Base-by-base conservation (phyloP, 2,113 vertebrate genomes). In the Entelurus aequoreus region DNA sequence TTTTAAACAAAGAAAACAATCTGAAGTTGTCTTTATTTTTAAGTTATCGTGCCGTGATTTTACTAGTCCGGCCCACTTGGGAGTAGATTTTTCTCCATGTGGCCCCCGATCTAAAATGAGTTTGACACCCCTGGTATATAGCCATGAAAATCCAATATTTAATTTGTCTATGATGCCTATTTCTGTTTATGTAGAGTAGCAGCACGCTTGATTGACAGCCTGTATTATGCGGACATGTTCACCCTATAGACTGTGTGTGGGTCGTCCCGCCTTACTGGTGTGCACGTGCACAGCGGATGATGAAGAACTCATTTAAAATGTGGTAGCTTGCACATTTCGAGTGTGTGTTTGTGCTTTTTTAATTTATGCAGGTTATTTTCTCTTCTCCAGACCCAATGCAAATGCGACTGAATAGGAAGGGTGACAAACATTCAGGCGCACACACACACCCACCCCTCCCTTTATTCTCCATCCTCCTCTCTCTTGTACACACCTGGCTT, bases 291-390 rank as follows among this genome's bases (percentile, higher is more conserved):
- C 5, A 47, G 63, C 73, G 77, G 76, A 85, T 88, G 85, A 87
- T 85, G 70, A 78, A 70, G 76, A 85, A 78, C 81, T 86, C 83
- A 85, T 83, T 85, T 83, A 86, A 85, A 88, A 88, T 83, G 77
- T 88, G 83, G 86, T 83, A 73, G 72, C 68, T 82, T 74, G 67
- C 75, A 74, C 68, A 60, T 78, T 60, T 73, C 9, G 54, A 64
- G 50, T 56, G 21, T 51, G 49, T 65, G 59, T 69, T 76, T 72
- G 68, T 65, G 73, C 55, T 42, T 68, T 68, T 77, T 80, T 89
- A 86, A 89, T 90, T 88, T 88, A 88, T 88, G 82, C 85, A 80
- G 82, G 84, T 84, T 84, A 87, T 88, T 88, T 89, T 84, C 87
- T 87, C 80, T 78, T 85, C 77, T 85, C 79, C 76, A 86, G 84